A percentile compares a stretch with the other conserved stretches of the same genome.
Conservation (phyloP, 2,888 invertebrate species). For the Drosophila formosana region DNA sequence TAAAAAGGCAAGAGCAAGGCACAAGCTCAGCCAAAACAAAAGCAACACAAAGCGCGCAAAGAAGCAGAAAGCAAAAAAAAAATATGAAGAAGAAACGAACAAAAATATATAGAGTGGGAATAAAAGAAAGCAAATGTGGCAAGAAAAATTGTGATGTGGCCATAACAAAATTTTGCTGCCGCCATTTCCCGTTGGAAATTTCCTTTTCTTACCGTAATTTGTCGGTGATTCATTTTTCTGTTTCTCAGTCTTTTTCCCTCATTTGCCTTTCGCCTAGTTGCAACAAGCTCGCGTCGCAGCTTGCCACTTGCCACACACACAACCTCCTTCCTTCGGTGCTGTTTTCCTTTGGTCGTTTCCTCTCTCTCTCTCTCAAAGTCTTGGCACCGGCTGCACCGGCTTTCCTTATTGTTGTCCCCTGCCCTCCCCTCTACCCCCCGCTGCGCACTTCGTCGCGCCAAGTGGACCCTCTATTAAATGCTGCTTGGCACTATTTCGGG, state of each 20-base stretch:
- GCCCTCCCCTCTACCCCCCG: not conserved
- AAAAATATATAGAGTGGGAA: conserved; percentile 12
- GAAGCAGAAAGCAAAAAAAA: conserved; percentile 25
- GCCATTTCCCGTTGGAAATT: conserved; percentile 69
- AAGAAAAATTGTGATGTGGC: conserved; percentile 54
- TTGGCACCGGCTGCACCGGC: conserved; percentile 20
- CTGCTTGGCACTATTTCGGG: conserved; percentile 45
- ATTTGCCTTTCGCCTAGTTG: conserved; percentile 39
- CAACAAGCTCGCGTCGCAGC: conserved; percentile 4
- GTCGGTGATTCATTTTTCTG: conserved; percentile 75
- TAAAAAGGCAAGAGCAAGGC: not conserved
- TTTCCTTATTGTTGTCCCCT: conserved; percentile 13
- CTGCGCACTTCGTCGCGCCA: not conserved
- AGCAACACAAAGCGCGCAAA: conserved; percentile 15
- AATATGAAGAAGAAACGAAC: conserved; percentile 3
- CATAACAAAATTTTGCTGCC: conserved; percentile 68
- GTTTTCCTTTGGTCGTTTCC: conserved; percentile 6
- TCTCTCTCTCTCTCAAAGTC: not conserved
- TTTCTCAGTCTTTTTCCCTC: conserved; percentile 34
- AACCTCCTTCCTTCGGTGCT: not conserved
- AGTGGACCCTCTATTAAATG: conserved; percentile 51
- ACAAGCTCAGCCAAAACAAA: conserved; percentile 11
- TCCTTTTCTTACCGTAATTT: conserved; percentile 72
- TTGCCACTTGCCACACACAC: not conserved
- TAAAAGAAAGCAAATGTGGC: conserved; percentile 25